Evolutionary conservation across 2,797 vertebrate species (phyloP), one percentile per base, ranked within the genome.

Genomic region (Hapalemur alaotrensis): DNA sequence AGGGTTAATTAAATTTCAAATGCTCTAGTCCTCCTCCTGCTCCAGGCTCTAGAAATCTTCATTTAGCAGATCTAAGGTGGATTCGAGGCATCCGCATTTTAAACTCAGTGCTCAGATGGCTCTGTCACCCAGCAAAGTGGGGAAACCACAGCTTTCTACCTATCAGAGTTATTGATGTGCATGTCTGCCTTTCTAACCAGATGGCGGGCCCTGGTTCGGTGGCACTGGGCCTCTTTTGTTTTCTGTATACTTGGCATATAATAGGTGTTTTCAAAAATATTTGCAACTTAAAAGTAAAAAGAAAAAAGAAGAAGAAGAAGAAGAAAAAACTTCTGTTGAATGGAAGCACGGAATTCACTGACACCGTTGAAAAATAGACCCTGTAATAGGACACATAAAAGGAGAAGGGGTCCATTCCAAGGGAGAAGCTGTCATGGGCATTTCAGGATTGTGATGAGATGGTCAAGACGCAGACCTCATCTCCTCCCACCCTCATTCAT

Each of bases 241-340:
- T 67, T 69, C 54, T 22, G 4, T 70, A 25, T 70, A 59, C 35
- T 50, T 92, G 41, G 50, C 46, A 28, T 85, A 52, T 69, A 41
- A 35, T 72, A 69, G n/a, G 20, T 52, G 25, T 57, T 85, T 79
- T 95, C 18, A 89, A 90, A 97, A 70, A 25, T 79, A 70, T 65
- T 79, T 85, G 13, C n/a, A 72, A 81, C 50, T 72, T 96, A 54
- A 88, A 85, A 91, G 38, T 72, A 6, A 93, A 73, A 67, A 70
- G 18, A n/a, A 73, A 43, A 14, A 63, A 54, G 1, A 54, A 30
- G 6, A 54, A 54, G 12, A 48, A 17, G 30, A 35, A 48, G 61
- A 14, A 32, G 9, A 43, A 8, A 81, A 41, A 72, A 48, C 25
- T 32, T 4, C 7, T 54, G 23, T 46, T 76, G 59, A 65, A 23